These are phyloP conservation scores for Dicranocentrus wangi DNA, from an alignment of 2,888 invertebrate genomes.

Conservation along the genomic window DNA sequence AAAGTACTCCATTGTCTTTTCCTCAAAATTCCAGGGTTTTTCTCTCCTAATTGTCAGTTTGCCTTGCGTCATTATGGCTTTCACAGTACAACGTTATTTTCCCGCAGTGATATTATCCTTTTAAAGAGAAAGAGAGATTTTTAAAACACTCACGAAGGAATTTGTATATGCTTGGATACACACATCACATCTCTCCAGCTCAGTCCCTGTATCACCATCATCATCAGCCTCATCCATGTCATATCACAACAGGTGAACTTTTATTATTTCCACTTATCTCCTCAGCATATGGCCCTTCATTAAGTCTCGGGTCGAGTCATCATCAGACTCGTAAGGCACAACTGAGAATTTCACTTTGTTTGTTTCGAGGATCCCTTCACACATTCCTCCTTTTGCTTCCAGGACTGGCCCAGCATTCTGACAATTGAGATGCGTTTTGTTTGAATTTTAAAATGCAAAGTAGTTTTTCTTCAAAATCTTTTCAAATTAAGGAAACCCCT, in stretches of 20 bases:
- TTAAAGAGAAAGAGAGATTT: neutral
- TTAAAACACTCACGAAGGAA: too few species aligned
- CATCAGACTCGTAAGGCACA: too few species aligned
- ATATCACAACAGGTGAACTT: neutral
- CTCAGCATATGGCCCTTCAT: conserved; percentile 19
- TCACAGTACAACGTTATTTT: neutral
- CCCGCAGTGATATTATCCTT: neutral
- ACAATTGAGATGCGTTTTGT: too few species aligned
- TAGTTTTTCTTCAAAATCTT: too few species aligned
- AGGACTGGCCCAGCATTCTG: too few species aligned
- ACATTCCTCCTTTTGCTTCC: too few species aligned
- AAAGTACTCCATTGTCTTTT: conserved; percentile 10
- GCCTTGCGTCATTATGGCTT: conserved; percentile 5
- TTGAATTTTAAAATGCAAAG: too few species aligned
- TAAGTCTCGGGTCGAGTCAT: neutral
- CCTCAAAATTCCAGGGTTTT: conserved; percentile 1
- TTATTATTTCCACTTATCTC: conserved; percentile 4
- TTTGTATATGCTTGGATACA: too few species aligned
- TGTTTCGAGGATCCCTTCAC: too few species aligned
- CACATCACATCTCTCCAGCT: too few species aligned
- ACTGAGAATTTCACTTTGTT: too few species aligned
- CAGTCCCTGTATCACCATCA: neutral
- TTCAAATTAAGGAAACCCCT: too few species aligned
- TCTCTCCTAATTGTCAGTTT: conserved; percentile 8
- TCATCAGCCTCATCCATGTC: neutral